Percentiles rank a stretch among this genome's conserved stretches.
Conservation (phyloP, 2,888 invertebrate genomes). For the Alsophila aescularia region DNA sequence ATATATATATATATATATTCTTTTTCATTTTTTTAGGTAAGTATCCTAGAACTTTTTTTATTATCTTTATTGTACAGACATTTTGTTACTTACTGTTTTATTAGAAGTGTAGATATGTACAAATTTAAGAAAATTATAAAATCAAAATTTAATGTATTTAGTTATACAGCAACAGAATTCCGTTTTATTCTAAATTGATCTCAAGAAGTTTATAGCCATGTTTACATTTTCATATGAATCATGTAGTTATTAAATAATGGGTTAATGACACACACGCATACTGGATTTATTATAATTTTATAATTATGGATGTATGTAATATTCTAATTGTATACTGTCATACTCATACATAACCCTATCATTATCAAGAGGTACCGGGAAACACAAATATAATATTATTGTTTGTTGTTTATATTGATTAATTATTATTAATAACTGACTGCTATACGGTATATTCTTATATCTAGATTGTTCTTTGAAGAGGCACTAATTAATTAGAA, state of each 20-base stretch:
- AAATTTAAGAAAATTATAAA: too few relatives aligned
- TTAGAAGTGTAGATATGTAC: too few relatives aligned
- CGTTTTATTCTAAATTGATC: background rate
- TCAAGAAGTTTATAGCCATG: background rate
- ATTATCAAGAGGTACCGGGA: background rate
- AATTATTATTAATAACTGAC: background rate
- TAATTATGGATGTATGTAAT: background rate
- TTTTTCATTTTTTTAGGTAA: too few relatives aligned
- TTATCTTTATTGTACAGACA: too few relatives aligned
- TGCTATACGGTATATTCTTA: background rate
- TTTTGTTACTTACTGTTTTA: too few relatives aligned
- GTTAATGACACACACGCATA: background rate
- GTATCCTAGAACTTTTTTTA: too few relatives aligned
- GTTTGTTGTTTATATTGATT: conserved; percentile 3
- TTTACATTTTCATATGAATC: background rate
- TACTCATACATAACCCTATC: background rate
- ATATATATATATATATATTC: too few relatives aligned
- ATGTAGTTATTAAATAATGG: too few relatives aligned
- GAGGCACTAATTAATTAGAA: conserved; percentile 5
- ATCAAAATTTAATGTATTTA: background rate
- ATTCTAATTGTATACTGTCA: background rate
- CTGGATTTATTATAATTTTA: background rate
- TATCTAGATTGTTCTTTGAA: conserved; percentile 1
- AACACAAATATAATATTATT: background rate
- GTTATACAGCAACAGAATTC: background rate